Percentiles rank a stretch among this genome's conserved stretches.
phyloP scores from a whole-genome alignment of 2,797 vertebrate genomes.

The Ficedula albicollis region DNA sequence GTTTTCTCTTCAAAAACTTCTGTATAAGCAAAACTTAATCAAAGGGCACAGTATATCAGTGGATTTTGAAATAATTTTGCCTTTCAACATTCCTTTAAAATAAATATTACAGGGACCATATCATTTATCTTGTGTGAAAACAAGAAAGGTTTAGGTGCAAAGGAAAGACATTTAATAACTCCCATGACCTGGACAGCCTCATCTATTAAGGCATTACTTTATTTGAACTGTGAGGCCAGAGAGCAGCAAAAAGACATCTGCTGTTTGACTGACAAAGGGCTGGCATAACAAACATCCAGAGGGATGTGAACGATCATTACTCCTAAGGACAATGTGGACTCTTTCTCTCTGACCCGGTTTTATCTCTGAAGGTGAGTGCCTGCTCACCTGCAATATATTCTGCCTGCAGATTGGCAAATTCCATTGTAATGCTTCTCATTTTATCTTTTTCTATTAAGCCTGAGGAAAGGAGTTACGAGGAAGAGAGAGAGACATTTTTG shows the following conservation, averaged over 20 bases:
- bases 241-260: neutral
- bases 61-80: conserved; percentile 44
- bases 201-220: neutral
- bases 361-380: conserved; percentile 41
- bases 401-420: conserved; percentile 32
- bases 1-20: conserved; percentile 10
- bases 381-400: conserved; percentile 43
- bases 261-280: neutral
- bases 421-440: conserved; percentile 38
- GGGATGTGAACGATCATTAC: neutral
- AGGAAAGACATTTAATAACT: neutral
- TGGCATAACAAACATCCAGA: conserved; percentile 9
- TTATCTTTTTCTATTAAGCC: conserved; percentile 51
- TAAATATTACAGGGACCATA: neutral
- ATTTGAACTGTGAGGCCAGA: neutral
- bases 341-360: neutral
- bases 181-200: neutral
- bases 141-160: neutral
- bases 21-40: conserved; percentile 24
- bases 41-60: conserved; percentile 22
- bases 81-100: neutral
- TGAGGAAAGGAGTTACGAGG: neutral
- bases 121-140: neutral
- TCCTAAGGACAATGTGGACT: conserved; percentile 27
- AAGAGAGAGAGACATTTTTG: conserved; percentile 10